A percentile compares a stretch with the other conserved stretches of the same genome.
Evolutionary conservation across 2,797 vertebrate genomes (phyloP).

Genomic region (Cuniculus paca): DNA sequence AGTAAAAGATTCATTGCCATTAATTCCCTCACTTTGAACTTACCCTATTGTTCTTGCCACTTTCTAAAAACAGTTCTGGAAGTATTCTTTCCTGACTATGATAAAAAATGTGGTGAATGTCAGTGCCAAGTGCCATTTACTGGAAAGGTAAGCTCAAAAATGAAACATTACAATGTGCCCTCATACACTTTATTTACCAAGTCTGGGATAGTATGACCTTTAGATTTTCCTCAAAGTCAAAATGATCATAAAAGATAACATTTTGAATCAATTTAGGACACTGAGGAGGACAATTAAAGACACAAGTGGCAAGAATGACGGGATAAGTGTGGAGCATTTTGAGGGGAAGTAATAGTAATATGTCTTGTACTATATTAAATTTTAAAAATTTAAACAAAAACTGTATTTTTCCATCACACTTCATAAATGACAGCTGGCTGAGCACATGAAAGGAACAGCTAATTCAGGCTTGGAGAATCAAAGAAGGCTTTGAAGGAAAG

Average conservation of each 20-base stretch:
- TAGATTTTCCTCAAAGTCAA: neutral
- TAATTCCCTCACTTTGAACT: neutral
- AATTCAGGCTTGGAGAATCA: too few relatives aligned
- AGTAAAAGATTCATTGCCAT: neutral
- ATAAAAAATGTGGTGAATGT: neutral
- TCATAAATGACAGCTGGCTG: neutral
- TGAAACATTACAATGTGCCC: neutral
- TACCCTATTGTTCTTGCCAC: neutral
- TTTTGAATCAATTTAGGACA: neutral
- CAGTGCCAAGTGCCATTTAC: neutral
- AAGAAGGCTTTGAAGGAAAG: neutral
- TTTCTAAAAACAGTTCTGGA: neutral
- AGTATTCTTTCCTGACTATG: neutral
- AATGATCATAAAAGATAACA: neutral
- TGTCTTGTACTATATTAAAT: neutral
- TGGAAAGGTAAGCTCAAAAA: neutral
- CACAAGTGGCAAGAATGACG: neutral
- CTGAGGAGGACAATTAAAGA: neutral
- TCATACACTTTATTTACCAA: neutral
- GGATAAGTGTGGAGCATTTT: neutral
- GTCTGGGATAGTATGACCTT: neutral
- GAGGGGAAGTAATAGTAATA: neutral
- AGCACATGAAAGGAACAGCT: neutral
- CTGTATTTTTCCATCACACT: neutral
- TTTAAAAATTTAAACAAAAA: neutral